Conservation (phyloP, 2,113 vertebrate genomes). For the Atherinomorus stipes region DNA sequence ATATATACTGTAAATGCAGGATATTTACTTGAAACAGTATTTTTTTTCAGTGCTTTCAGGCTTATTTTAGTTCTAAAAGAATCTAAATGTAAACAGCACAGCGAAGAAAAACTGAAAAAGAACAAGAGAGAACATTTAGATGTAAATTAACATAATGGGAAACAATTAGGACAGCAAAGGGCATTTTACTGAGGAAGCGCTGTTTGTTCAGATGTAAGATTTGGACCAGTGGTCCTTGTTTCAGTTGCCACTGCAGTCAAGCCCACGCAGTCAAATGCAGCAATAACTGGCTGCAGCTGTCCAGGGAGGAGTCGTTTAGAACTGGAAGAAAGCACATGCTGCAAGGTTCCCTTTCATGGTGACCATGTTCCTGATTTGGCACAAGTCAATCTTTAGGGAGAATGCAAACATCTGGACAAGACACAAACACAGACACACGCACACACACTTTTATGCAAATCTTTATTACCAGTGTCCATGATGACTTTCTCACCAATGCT, state of each 20-base stretch:
- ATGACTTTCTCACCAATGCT: conserved; percentile 16
- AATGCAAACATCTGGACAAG: conserved; percentile 47
- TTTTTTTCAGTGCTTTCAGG: no score
- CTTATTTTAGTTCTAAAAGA: no score
- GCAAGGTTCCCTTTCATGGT: conserved; percentile 51
- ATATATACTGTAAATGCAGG: no score
- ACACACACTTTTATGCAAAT: not conserved
- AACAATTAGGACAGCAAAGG: conserved; percentile 8
- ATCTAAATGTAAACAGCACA: no score
- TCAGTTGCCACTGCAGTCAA: not conserved
- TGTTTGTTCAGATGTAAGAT: conserved; percentile 14
- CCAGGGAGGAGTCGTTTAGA: conserved; percentile 24
- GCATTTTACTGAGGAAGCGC: conserved; percentile 7
- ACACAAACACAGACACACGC: not conserved
- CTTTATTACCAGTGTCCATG: conserved; percentile 2
- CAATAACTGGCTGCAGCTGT: conserved; percentile 35
- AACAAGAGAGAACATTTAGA: no score
- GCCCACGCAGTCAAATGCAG: conserved; percentile 9
- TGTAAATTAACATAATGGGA: not conserved
- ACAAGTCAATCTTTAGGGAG: conserved; percentile 24
- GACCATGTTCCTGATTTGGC: conserved; percentile 55
- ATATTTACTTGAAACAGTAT: no score
- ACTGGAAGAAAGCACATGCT: conserved; percentile 38
- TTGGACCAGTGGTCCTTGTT: not conserved
- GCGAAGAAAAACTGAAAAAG: no score